phyloP scores from a whole-genome alignment of 2,888 invertebrate species.

The Protophormia terraenovae region DNA sequence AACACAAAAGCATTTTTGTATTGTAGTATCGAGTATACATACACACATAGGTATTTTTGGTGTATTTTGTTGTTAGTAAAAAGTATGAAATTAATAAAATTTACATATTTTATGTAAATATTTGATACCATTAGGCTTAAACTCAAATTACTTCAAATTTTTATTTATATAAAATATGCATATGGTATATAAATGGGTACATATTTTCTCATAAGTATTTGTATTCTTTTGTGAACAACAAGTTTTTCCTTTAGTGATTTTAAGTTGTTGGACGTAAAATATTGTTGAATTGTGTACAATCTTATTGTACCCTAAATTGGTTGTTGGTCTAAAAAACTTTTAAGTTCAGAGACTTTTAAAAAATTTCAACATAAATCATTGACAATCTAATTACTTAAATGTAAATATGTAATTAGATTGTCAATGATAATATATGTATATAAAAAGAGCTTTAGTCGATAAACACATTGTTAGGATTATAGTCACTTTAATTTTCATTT shows the following conservation, averaged over 20 bases:
- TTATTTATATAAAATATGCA: not conserved
- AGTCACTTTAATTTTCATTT: conserved; percentile 14
- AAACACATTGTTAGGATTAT: not conserved
- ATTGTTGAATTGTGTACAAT: not conserved
- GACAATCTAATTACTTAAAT: no score
- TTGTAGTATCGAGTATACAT: not conserved
- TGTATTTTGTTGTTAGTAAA: not conserved
- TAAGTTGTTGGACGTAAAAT: no score
- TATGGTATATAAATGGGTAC: no score
- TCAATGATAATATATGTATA: no score
- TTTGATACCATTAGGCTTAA: conserved; percentile 45
- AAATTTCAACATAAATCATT: no score
- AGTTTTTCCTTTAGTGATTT: no score
- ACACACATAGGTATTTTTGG: no score
- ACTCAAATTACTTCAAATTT: conserved; percentile 30
- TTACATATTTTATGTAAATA: conserved; percentile 56
- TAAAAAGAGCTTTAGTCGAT: not conserved
- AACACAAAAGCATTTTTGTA: not conserved
- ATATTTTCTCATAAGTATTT: no score
- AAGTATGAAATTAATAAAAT: conserved; percentile 31
- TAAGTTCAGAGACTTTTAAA: no score
- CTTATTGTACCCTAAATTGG: no score
- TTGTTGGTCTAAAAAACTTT: no score
- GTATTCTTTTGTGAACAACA: not conserved
- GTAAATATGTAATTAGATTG: not conserved